Evolutionary conservation across 37 sponge, comb jelly and placozoan genomes (phyloP).

Genomic region (Tethya wilhelma): DNA sequence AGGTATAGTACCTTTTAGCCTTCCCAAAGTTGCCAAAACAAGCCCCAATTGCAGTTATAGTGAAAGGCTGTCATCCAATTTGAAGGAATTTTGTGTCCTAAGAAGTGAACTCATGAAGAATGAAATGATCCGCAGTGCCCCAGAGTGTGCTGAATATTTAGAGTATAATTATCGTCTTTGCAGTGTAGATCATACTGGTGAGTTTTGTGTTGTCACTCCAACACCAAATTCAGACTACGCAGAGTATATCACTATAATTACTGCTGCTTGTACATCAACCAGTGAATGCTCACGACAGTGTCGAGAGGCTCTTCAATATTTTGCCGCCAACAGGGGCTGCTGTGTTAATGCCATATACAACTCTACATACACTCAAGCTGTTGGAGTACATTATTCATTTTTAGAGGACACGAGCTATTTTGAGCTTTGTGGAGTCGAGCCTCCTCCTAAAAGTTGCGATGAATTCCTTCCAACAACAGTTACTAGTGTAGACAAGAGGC

Average conservation of each 20-base stretch:
- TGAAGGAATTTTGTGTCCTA: not conserved
- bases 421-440: not conserved
- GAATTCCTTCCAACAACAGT: not conserved
- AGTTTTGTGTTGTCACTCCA: conserved; percentile 1
- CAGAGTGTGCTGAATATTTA: not conserved
- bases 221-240: not conserved
- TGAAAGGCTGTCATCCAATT: conserved; percentile 4
- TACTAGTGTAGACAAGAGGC: not conserved
- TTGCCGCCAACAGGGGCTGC: not conserved
- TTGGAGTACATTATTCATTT: not conserved
- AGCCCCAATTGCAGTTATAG: not conserved
- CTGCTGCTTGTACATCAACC: conserved; percentile 1
- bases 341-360: conserved; percentile 3
- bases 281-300: not conserved
- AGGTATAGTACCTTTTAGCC: not conserved
- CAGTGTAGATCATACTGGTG: not conserved
- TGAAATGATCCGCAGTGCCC: not conserved
- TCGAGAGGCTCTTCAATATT: conserved; percentile 1
- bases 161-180: conserved; percentile 1
- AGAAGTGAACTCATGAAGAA: not conserved
- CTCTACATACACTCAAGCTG: not conserved
- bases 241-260: not conserved
- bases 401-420: not conserved
- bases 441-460: not conserved
- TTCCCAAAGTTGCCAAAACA: not conserved